These are phyloP conservation scores for Vidua chalybeata DNA, from an alignment of 2,113 vertebrate genomes.

Conservation along the genomic window DNA sequence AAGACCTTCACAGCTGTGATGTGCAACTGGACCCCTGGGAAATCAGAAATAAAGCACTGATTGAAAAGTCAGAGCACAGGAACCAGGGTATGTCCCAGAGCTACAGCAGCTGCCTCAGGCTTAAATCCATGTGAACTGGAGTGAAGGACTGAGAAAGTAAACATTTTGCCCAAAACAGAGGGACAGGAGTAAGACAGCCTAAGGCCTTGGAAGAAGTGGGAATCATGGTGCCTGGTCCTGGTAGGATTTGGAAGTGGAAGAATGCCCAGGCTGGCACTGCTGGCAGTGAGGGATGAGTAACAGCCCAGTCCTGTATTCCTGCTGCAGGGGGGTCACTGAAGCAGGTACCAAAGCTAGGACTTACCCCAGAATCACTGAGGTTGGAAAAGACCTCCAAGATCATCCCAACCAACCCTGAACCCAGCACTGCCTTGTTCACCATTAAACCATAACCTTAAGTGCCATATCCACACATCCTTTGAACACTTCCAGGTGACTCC, in stretches of 20 bases:
- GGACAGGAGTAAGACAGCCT: background rate
- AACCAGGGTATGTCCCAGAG: background rate
- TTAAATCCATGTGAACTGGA: background rate
- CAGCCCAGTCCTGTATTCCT: background rate
- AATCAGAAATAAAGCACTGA: background rate
- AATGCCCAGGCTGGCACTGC: background rate
- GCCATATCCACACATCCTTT: background rate
- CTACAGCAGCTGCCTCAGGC: background rate
- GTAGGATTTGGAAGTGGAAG: rapidly evolving
- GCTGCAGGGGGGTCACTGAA: background rate
- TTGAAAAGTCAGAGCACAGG: background rate
- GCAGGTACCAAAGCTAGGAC: background rate
- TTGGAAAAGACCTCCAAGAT: background rate
- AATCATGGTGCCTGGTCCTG: background rate
- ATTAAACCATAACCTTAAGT: background rate
- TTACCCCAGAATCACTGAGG: background rate
- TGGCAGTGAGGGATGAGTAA: background rate
- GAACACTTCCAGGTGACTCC: background rate
- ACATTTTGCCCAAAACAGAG: background rate
- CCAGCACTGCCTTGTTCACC: background rate
- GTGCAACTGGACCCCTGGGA: background rate
- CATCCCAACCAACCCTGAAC: background rate
- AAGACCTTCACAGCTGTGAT: background rate
- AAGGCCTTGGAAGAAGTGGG: background rate
- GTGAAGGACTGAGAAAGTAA: background rate